Evolutionary conservation across 2,113 vertebrate species (phyloP), one percentile per base, ranked within the genome.

Genomic region (Bos javanicus): DNA sequence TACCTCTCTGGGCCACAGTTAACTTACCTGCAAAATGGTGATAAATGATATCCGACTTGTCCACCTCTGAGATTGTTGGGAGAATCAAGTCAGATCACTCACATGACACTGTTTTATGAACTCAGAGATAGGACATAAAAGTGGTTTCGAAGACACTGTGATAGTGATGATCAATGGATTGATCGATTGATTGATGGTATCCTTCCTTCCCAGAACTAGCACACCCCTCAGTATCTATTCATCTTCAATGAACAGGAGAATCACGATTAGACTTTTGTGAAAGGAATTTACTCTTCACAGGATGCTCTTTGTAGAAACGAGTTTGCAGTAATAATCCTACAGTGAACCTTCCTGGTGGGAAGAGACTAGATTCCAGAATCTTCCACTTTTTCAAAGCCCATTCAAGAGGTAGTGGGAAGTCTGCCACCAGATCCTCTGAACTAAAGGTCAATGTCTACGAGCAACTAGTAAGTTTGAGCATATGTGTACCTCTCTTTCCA

Each of bases 311-410:
- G 26, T 52, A n/a, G n/a, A 59, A 60, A 21, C 43, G 36, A 91
- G n/a, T 84, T 36, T 26, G 5, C 10, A 30, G 13, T 92, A 26
- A 30, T 8, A 56, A n/a, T 14, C 33, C 43, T 25, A 1, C 17
- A 6, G 26, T 16, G 33, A 54, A 46, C 16, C 76, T 14, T 39
- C 39, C 7, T 1, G 17, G 13, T 7, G 3, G 8, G 43, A 87
- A 91, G 74, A 90, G 43, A 78, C 9, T n/a, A 9, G 12, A n/a
- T 84, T 96, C 64, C 52, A 80, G 90, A 90, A 91, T 57, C 23
- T 59, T 10, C 50, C 26, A 43, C 39, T 84, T 84, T 67, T 76
- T 83, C 56, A 62, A 96, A 50, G 8, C 26, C 16, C 50, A 48
- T 6, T 74, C 23, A 84, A 43, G 50, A 50, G 21, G 5, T 26